These are phyloP conservation scores for Danio kyathit DNA, from an alignment of 2,797 vertebrate genomes.

Conservation along the genomic window DNA sequence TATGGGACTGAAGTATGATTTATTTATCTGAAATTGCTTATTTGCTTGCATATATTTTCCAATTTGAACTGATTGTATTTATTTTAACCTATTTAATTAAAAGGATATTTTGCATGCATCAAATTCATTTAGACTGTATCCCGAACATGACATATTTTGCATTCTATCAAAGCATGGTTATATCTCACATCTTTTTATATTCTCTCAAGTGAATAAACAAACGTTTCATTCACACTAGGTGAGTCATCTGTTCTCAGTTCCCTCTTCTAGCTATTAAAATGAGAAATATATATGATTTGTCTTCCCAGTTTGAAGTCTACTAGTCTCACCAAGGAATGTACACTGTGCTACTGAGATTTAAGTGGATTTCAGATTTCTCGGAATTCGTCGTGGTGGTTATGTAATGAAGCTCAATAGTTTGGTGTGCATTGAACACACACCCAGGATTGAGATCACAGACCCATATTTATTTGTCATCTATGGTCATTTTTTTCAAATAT, in stretches of 20 bases:
- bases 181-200: conserved; percentile 1
- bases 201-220: conserved; percentile 20
- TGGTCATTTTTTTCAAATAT: neutral
- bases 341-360: neutral
- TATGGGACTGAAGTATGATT: neutral
- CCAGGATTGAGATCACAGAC: neutral
- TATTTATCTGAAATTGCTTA: neutral
- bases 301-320: neutral
- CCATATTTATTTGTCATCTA: neutral
- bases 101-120: no score
- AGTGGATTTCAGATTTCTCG: neutral
- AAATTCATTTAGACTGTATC: neutral
- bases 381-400: neutral
- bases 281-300: conserved; percentile 7
- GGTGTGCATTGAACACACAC: neutral
- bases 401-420: neutral
- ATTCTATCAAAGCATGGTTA: conserved; percentile 3
- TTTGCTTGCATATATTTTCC: neutral
- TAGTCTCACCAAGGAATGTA: neutral
- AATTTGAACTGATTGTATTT: neutral
- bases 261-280: conserved; percentile 3
- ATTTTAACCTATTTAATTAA: neutral
- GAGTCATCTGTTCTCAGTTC: conserved; percentile 24
- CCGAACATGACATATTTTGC: neutral
- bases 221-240: conserved; percentile 25